Conservation (phyloP, 2,888 invertebrate genomes). For the Merodon equestris region DNA sequence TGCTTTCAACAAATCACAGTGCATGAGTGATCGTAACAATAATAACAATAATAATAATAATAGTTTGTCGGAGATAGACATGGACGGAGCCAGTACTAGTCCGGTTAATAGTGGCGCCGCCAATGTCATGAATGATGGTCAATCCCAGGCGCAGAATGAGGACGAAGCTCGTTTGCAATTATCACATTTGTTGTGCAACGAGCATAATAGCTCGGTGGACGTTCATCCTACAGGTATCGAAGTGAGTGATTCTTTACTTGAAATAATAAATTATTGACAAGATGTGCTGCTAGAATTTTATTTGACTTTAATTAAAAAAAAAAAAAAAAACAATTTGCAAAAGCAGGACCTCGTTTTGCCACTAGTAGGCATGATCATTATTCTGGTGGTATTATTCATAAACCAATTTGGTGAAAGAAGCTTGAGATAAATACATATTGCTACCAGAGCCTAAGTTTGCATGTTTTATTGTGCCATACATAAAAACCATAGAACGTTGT, state of each 20-base stretch:
- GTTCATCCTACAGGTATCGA: slow-evolving; percentile 54
- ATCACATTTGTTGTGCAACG: slow-evolving; percentile 64
- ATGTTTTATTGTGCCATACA: too few species aligned
- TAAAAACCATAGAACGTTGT: too few species aligned
- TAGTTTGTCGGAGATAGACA: slow-evolving; percentile 35
- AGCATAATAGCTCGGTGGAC: slow-evolving; percentile 55
- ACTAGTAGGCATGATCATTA: too few species aligned
- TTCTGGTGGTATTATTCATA: too few species aligned
- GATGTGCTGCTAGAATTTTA: too few species aligned
- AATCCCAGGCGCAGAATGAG: slow-evolving; percentile 47
- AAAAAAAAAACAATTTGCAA: too few species aligned
- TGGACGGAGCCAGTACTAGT: slow-evolving; percentile 32
- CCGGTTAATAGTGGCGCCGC: slow-evolving; percentile 56
- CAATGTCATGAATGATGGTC: slow-evolving; percentile 52
- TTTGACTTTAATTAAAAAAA: too few species aligned
- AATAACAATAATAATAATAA: slow-evolving; percentile 52
- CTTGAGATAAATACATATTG: too few species aligned
- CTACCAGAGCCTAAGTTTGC: too few species aligned
- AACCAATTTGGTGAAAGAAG: too few species aligned
- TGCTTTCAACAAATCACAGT: slow-evolving; percentile 58
- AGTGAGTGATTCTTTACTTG: slow-evolving; percentile 46
- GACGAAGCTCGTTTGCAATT: slow-evolving; percentile 66
- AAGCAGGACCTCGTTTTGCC: too few species aligned
- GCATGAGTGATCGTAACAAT: slow-evolving; percentile 65
- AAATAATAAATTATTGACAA: too few species aligned